phyloP scores from a whole-genome alignment of 2,113 vertebrate species.

The Sander lucioperca region DNA sequence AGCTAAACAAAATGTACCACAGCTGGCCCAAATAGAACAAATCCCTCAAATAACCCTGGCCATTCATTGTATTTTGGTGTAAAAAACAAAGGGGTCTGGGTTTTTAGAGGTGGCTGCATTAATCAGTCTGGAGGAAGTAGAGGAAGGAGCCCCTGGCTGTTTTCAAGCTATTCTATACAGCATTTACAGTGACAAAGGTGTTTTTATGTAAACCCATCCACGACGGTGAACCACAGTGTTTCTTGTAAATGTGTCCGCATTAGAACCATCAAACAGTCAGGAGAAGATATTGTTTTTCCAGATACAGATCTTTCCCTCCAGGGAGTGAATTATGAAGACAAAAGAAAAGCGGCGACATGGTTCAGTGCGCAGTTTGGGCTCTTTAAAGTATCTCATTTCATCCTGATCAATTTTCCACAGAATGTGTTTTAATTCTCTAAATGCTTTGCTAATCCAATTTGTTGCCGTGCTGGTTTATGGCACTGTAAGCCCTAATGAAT shows the following conservation, averaged over 20 bases:
- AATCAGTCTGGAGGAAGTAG: constrained; percentile 48
- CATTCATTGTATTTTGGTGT: constrained; percentile 47
- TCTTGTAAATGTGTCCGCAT: constrained; percentile 24
- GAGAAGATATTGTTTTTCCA: constrained; percentile 19
- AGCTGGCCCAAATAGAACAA: constrained; percentile 53
- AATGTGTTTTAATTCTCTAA: constrained; percentile 61
- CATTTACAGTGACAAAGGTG: constrained; percentile 35
- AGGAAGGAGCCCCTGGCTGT: constrained; percentile 5
- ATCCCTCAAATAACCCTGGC: constrained; percentile 52
- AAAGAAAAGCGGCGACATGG: neutral
- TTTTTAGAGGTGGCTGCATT: constrained; percentile 27
- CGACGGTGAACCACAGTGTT: neutral
- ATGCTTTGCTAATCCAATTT: constrained; percentile 65
- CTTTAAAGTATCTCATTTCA: constrained; percentile 47
- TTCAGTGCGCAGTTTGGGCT: neutral
- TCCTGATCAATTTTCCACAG: constrained; percentile 57
- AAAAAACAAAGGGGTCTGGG: constrained; percentile 16
- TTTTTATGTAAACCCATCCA: constrained; percentile 33
- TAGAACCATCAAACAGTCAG: constrained; percentile 22
- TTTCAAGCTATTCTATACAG: neutral
- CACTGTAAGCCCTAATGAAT: constrained; percentile 17
- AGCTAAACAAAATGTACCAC: constrained; percentile 47
- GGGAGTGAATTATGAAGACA: constrained; percentile 44
- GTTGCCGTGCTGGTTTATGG: constrained; percentile 42
- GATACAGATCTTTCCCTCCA: constrained; percentile 34